phyloP scores from a whole-genome alignment of 2,797 vertebrate genomes.

The Perdix hodgsoniae region DNA sequence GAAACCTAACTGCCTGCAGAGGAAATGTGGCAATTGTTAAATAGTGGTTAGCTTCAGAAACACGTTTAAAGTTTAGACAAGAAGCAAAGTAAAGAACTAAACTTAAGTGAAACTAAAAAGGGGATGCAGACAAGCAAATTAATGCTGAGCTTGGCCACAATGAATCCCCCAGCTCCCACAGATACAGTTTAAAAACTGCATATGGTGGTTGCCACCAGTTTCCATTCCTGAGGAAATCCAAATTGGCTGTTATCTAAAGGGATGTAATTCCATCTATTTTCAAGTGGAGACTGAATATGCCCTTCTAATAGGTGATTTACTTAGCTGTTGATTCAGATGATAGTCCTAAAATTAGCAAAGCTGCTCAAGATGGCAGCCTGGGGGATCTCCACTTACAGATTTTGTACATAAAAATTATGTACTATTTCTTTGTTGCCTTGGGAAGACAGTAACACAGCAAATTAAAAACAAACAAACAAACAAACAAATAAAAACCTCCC shows the following conservation, averaged over 20 bases:
- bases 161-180: neutral
- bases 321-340: neutral
- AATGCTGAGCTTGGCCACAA: neutral
- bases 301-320: neutral
- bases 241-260: neutral
- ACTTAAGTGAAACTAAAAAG: neutral
- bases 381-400: neutral
- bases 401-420: neutral
- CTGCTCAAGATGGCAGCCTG: neutral
- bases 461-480: too few relatives aligned
- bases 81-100: slow-evolving; percentile 17
- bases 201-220: neutral
- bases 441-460: neutral
- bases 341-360: neutral
- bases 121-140: neutral
- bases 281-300: neutral
- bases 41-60: slow-evolving; percentile 47
- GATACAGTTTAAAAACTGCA: neutral
- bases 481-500: too few relatives aligned
- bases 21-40: slow-evolving; percentile 63
- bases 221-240: neutral
- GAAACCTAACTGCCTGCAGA: slow-evolving; percentile 34
- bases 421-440: neutral
- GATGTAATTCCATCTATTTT: neutral
- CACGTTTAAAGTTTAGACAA: slow-evolving; percentile 3